These are phyloP conservation scores for Muraenolepis orangiensis DNA, from an alignment of 2,797 vertebrate species.

Conservation along the genomic window DNA sequence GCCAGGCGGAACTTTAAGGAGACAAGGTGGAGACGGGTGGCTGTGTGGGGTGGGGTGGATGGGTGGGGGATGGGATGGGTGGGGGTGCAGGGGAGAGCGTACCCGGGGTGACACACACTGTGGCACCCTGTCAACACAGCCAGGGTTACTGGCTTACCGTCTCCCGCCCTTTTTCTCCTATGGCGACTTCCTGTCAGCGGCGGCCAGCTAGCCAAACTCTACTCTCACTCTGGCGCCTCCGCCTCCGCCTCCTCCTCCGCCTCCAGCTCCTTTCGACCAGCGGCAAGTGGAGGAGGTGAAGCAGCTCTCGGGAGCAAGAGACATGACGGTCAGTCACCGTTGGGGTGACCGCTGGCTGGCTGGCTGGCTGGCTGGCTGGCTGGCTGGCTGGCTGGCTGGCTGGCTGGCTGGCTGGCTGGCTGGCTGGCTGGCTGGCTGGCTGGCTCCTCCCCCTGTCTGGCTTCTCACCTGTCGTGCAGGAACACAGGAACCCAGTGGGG, in stretches of 20 bases:
- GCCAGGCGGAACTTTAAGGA: slow-evolving; percentile 70
- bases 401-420: no score
- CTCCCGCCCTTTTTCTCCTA: slow-evolving; percentile 20
- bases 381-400: no score
- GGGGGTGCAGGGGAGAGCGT: slow-evolving; percentile 34
- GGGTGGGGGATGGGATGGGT: no score
- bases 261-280: no score
- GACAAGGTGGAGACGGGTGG: slow-evolving; percentile 44
- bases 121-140: slow-evolving; percentile 63
- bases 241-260: no score
- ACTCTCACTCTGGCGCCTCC: slow-evolving; percentile 7
- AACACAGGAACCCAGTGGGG: slow-evolving; percentile 51
- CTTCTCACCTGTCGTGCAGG: neutral
- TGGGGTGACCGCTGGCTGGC: neutral
- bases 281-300: neutral
- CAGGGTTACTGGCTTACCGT: slow-evolving; percentile 26
- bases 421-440: no score
- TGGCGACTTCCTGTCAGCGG: slow-evolving; percentile 46
- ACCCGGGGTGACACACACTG: slow-evolving; percentile 69
- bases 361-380: no score
- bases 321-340: neutral
- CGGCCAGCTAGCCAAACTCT: slow-evolving; percentile 19
- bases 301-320: no score
- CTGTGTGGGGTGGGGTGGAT: no score
- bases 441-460: no score